phyloP scores from a whole-genome alignment of 64 coral and sea anemone genomes.

The Pachyseris speciosa region DNA sequence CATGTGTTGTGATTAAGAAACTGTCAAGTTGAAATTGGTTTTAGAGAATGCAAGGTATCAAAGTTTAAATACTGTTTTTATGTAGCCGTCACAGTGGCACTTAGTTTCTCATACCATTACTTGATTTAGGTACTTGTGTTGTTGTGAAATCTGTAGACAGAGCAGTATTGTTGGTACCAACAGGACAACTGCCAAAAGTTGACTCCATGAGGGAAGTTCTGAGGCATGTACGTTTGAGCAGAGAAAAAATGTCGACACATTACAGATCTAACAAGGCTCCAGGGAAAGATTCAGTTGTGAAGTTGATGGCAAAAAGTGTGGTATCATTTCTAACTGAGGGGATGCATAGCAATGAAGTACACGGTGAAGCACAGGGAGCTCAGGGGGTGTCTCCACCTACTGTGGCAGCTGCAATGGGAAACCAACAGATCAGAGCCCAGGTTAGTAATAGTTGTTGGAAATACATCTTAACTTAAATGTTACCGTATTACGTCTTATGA shows the following conservation, averaged over 20 bases:
- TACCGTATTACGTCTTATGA: too few relatives aligned
- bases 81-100: too few relatives aligned
- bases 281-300: slow-evolving; percentile 66
- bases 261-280: slow-evolving; percentile 30
- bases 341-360: slow-evolving; percentile 12
- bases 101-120: too few relatives aligned
- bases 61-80: too few relatives aligned
- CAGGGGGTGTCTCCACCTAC: slow-evolving; percentile 50
- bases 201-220: slow-evolving; percentile 83
- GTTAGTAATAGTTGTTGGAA: too few relatives aligned
- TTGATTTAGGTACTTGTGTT: too few relatives aligned
- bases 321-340: slow-evolving; percentile 75
- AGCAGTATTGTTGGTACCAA: neutral
- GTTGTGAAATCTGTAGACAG: neutral
- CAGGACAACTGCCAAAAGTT: slow-evolving; percentile 76
- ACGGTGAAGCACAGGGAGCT: neutral
- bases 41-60: too few relatives aligned
- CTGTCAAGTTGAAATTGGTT: too few relatives aligned
- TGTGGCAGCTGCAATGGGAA: slow-evolving; percentile 79
- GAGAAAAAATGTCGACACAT: slow-evolving; percentile 60
- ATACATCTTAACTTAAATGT: too few relatives aligned
- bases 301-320: slow-evolving; percentile 69
- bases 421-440: slow-evolving; percentile 77
- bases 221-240: slow-evolving; percentile 64
- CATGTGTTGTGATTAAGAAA: too few relatives aligned